These are phyloP conservation scores for Cylindroiulus punctatus DNA, from an alignment of 2,888 invertebrate species.

Conservation along the genomic window DNA sequence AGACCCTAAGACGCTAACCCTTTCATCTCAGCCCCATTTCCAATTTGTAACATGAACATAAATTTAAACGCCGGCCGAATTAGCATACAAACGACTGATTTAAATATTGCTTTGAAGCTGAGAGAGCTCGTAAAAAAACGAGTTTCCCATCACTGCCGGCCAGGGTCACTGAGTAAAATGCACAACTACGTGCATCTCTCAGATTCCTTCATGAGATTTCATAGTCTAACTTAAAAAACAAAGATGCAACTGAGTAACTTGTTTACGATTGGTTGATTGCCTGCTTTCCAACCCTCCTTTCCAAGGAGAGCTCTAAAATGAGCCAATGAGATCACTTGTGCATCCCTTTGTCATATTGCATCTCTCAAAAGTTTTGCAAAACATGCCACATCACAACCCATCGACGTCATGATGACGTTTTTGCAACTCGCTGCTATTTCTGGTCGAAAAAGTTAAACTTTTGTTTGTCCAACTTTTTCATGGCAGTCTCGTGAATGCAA, in stretches of 20 bases:
- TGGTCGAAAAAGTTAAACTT: no score
- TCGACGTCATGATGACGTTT: no score
- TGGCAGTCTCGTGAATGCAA: no score
- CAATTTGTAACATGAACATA: neutral
- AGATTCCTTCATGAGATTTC: neutral
- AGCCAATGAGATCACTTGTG: no score
- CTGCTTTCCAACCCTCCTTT: no score
- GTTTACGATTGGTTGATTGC: neutral
- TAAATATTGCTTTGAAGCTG: neutral
- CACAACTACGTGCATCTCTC: neutral
- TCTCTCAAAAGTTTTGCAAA: no score
- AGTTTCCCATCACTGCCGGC: neutral
- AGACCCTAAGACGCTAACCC: neutral
- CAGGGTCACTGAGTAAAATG: neutral
- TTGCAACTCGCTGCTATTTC: no score
- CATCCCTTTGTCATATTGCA: no score
- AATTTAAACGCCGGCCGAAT: constrained; percentile 5
- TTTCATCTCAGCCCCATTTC: neutral
- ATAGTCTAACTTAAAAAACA: neutral
- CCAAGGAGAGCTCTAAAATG: no score
- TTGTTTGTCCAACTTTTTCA: no score
- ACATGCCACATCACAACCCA: no score
- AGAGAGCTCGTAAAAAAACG: neutral
- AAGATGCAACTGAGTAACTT: neutral
- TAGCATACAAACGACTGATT: constrained; percentile 1